Evolutionary conservation across 2,113 vertebrate genomes (phyloP), one percentile per base, ranked within the genome.

Genomic region (Heliornis fulica): DNA sequence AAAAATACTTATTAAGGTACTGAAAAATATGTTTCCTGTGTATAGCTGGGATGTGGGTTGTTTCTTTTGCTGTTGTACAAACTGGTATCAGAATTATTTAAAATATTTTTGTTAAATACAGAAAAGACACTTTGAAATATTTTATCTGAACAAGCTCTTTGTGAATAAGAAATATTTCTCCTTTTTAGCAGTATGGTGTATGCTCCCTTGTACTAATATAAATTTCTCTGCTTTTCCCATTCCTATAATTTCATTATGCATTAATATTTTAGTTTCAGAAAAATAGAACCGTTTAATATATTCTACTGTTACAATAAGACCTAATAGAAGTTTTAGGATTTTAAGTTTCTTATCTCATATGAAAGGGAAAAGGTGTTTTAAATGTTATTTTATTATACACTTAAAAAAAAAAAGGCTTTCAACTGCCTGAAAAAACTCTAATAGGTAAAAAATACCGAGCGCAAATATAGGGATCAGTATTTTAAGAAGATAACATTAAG

Each of bases 401-500:
- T 40, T 59, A 72, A 18, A 31, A 54, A 54, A 31, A 29, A 59
- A 80, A 87, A 57, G 29, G 23, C 16, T 68, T 45, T 80, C 91
- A 87, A 80, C 61, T 50, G 43, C 79, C 63, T 46, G 68, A 71
- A 93, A 93, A 87, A 34, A 22, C 54, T 80, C 46, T 75, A 59
- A 91, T 53, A 84, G 9, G 38, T 31, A 36, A 54, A 93, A 86
- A 79, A 43, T 9, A 15, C 7, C 15, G 53, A 46, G 3, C 9
- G 3, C 12, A 53, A 48, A 29, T 86, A 77, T 8, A 82, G 10
- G 4, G 11, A 61, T 83, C 45, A 57, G 9, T 87, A 60, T 88
- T 97, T 96, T 95, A 96, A 93, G 96, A 94, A 94, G 61, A 63
- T 72, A 75, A 64, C 89, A 53, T 54, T 57, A 95, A 93, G 48